Conservation (phyloP, 2,888 invertebrate species). For the Parasteatoda lunata region DNA sequence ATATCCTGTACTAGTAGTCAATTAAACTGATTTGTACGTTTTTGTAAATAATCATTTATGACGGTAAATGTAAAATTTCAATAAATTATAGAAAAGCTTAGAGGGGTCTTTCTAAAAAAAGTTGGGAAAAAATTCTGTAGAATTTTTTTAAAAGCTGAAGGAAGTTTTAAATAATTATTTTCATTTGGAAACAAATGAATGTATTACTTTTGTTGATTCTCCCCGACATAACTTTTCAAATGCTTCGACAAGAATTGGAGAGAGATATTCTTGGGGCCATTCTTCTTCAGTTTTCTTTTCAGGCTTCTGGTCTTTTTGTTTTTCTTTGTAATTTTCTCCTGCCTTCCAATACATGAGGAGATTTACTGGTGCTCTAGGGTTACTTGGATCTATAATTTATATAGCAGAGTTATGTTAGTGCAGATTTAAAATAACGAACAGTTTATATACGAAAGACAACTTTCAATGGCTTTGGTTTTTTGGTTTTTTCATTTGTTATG, state of each 20-base stretch:
- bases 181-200: not conserved
- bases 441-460: no score
- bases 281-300: slow-evolving; percentile 79
- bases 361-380: slow-evolving; percentile 91
- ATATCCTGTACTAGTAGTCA: no score
- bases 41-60: no score
- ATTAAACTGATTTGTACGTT: no score
- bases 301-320: slow-evolving; percentile 68
- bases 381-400: slow-evolving; percentile 79
- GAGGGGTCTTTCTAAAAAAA: no score
- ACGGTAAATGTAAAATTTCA: no score
- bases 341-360: slow-evolving; percentile 91
- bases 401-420: not conserved
- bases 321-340: slow-evolving; percentile 77
- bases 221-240: slow-evolving; percentile 79
- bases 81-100: no score
- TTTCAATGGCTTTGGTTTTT: no score
- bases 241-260: slow-evolving; percentile 74
- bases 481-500: no score
- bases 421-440: no score
- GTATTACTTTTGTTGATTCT: slow-evolving; percentile 72
- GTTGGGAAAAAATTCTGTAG: no score
- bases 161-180: not conserved
- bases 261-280: slow-evolving; percentile 71
- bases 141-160: not conserved